These are phyloP conservation scores for Epinephelus fuscoguttatus DNA, from an alignment of 2,113 vertebrate genomes.

Conservation along the genomic window DNA sequence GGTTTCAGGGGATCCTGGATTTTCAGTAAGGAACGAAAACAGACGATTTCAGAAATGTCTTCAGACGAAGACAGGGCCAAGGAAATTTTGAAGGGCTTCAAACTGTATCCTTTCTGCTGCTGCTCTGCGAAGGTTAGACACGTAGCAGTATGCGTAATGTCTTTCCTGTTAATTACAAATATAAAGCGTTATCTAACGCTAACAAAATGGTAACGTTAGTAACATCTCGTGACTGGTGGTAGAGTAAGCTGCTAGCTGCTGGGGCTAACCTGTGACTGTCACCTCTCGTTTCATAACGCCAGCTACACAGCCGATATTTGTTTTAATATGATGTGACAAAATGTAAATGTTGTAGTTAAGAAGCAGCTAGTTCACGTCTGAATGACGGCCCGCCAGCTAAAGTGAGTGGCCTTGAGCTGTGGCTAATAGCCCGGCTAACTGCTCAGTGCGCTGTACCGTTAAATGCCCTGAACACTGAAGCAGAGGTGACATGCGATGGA, in stretches of 20 bases:
- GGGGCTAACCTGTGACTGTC: conserved; percentile 28
- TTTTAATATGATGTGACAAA: neutral
- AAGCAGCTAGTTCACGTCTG: neutral
- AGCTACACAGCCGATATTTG: neutral
- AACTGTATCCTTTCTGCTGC: conserved; percentile 85
- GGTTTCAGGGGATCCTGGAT: conserved; percentile 23
- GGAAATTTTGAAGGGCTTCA: conserved; percentile 88
- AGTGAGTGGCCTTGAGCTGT: neutral
- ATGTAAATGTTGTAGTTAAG: neutral
- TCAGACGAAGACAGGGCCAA: conserved; percentile 88
- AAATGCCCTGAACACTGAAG: neutral
- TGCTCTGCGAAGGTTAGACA: neutral
- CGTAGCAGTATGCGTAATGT: neutral
- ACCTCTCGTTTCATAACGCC: neutral
- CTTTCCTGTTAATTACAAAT: neutral
- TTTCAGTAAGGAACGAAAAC: conserved; percentile 51
- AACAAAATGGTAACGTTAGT: neutral
- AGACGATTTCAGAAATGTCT: conserved; percentile 81
- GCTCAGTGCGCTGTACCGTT: neutral
- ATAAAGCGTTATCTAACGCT: neutral
- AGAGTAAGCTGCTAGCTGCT: conserved; percentile 17
- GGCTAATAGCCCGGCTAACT: neutral
- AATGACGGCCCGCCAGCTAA: neutral
- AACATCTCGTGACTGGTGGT: neutral
- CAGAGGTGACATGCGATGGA: neutral